phyloP scores from a whole-genome alignment of 2,888 invertebrate genomes.

The Mesorhabditis belari region DNA sequence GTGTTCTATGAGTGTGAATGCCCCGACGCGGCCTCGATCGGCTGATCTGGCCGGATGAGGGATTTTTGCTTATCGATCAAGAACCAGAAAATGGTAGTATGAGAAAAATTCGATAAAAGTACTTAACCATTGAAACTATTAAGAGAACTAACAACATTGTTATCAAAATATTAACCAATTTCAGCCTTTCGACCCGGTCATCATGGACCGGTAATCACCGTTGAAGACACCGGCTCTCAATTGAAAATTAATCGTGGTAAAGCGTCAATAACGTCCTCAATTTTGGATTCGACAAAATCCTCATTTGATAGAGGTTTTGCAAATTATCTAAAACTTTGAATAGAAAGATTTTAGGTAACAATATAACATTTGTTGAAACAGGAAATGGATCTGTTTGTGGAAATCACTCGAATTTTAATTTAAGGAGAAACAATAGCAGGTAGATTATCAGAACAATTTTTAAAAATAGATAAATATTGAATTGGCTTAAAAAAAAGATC shows the following conservation, averaged over 20 bases:
- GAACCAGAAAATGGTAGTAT: not conserved
- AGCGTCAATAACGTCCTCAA: slow-evolving; percentile 22
- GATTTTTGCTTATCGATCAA: not conserved
- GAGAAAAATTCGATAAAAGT: not conserved
- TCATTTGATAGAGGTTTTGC: slow-evolving; percentile 27
- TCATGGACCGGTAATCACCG: slow-evolving; percentile 42
- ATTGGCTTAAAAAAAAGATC: too few relatives aligned
- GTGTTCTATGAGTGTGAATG: not conserved
- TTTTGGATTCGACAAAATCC: slow-evolving; percentile 24
- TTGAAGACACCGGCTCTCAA: slow-evolving; percentile 45
- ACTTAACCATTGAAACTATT: not conserved
- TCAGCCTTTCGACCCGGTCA: slow-evolving; percentile 15
- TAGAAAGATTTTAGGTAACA: slow-evolving; percentile 13
- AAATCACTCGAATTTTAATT: slow-evolving; percentile 23
- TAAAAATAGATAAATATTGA: too few relatives aligned
- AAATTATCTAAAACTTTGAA: not conserved
- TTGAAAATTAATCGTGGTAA: slow-evolving; percentile 29
- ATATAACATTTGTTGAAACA: slow-evolving; percentile 24
- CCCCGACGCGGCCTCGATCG: not conserved
- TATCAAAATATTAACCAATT: not conserved
- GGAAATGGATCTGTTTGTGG: slow-evolving; percentile 28
- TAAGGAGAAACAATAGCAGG: slow-evolving; percentile 40
- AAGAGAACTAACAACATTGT: not conserved
- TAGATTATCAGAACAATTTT: too few relatives aligned
- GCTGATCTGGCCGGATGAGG: not conserved